phyloP scores from a whole-genome alignment of 2,888 invertebrate genomes.

The Acrobasis suavella region DNA sequence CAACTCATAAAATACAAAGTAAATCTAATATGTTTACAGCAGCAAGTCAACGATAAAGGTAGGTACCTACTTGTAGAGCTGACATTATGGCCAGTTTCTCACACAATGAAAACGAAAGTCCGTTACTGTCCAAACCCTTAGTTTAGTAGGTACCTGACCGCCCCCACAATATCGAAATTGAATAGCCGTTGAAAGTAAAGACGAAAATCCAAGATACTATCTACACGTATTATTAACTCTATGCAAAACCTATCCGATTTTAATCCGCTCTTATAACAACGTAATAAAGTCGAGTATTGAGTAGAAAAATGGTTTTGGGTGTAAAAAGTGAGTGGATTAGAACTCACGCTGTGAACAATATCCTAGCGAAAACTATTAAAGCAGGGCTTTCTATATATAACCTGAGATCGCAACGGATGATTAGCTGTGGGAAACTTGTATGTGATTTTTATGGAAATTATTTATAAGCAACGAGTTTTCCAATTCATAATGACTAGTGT shows the following conservation, averaged over 20 bases:
- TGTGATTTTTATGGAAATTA: constrained; percentile 5
- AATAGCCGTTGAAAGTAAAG: constrained; percentile 43
- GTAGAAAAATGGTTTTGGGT: not conserved
- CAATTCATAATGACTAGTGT: not conserved
- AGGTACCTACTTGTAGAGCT: not conserved
- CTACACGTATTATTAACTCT: constrained; percentile 34
- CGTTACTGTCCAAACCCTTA: constrained; percentile 35
- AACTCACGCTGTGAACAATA: constrained; percentile 75
- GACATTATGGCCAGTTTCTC: constrained; percentile 5
- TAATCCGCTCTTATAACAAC: not conserved
- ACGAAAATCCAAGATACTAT: constrained; percentile 42
- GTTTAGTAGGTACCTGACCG: constrained; percentile 31
- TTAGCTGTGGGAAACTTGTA: constrained; percentile 28
- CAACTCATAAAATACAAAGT: too few relatives aligned
- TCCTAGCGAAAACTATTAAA: constrained; percentile 73
- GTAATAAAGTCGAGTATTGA: constrained; percentile 11
- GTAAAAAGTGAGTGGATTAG: constrained; percentile 27
- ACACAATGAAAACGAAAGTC: constrained; percentile 48
- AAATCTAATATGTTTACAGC: too few relatives aligned
- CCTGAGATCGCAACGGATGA: constrained; percentile 35
- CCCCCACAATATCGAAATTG: constrained; percentile 41
- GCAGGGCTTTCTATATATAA: constrained; percentile 63
- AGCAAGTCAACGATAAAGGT: not conserved
- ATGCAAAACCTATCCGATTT: constrained; percentile 14
- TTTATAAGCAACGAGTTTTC: not conserved